These are phyloP conservation scores for Encarsia formosa DNA, from an alignment of 2,888 invertebrate genomes.

Conservation along the genomic window DNA sequence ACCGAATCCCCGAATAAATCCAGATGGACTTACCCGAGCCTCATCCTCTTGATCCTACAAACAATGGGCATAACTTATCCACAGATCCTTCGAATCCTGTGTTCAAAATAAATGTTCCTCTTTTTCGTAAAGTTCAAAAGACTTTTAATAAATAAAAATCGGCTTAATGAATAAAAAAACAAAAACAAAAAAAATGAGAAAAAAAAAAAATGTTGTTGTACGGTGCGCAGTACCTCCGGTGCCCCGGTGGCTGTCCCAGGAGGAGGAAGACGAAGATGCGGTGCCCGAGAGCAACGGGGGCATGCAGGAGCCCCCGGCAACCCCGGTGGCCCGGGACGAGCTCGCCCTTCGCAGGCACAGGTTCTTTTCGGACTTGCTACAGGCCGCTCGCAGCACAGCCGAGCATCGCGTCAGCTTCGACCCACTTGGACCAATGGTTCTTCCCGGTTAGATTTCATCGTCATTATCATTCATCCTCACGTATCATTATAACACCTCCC, in stretches of 20 bases:
- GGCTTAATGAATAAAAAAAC: background rate
- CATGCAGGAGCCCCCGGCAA: conserved; percentile 67
- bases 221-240: conserved; percentile 29
- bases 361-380: conserved; percentile 73
- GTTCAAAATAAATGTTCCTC: background rate
- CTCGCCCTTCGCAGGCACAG: conserved; percentile 71
- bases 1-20: too few relatives aligned
- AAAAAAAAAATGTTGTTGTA: background rate
- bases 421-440: conserved; percentile 66
- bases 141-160: background rate
- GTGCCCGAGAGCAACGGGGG: conserved; percentile 51
- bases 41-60: too few relatives aligned
- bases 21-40: too few relatives aligned
- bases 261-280: conserved; percentile 49
- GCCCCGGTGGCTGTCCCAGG: conserved; percentile 48
- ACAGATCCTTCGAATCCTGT: too few relatives aligned
- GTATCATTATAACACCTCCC: background rate
- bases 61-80: too few relatives aligned
- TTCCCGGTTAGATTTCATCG: conserved; percentile 55
- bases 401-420: conserved; percentile 75
- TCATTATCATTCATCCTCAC: background rate
- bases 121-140: background rate
- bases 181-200: background rate
- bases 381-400: conserved; percentile 67
- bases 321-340: conserved; percentile 75